Evolutionary conservation across 2,797 vertebrate species (phyloP), one percentile per base, ranked within the genome.

Genomic region (Bradypus variegatus): DNA sequence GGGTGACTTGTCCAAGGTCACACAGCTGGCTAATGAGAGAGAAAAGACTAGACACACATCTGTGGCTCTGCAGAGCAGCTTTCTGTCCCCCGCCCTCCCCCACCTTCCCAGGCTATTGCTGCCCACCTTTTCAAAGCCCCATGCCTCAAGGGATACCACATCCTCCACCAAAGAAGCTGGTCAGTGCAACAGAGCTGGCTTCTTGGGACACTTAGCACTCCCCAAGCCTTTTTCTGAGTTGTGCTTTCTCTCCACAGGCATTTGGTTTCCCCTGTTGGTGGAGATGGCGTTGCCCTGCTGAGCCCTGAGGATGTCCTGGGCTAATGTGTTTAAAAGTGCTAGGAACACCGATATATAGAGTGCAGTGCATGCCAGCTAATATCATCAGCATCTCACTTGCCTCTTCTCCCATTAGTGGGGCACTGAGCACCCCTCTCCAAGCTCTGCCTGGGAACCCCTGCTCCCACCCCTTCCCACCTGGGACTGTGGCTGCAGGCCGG

Each of bases 401-500:
- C 36, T 92, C 73, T 95, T 69, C 72, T 89, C 60, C 48, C 36
- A 12, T 94, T 88, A 91, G 91, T 33, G 72, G 48, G 41, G 75
- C 19, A 84, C 45, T 70, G 77, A 76, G 78, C 86, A 86, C 62
- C 78, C 77, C 73, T 29, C n/a, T n/a, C 83, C 82, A 86, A 86
- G 91, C 89, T 65, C 33, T 69, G 50, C 81, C 50, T 9, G 8
- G 76, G 31, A 21, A 31, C 3, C 82, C 92, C 93, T 84, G 79
- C 72, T 72, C 90, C 18, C 64, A 23, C 70, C 58, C 64, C 58
- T 89, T 33, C 50, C 95, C 95, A 67, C 62, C 83, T 77, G 31
- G 92, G 89, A 86, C 88, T 64, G 60, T 92, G 92, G 75, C 95
- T 95, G 60, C 77, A 62, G 50, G 93, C 91, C 94, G 94, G 94